Evolutionary conservation across 2,797 vertebrate species (phyloP).

Genomic region (Notolepis coatsorum): DNA sequence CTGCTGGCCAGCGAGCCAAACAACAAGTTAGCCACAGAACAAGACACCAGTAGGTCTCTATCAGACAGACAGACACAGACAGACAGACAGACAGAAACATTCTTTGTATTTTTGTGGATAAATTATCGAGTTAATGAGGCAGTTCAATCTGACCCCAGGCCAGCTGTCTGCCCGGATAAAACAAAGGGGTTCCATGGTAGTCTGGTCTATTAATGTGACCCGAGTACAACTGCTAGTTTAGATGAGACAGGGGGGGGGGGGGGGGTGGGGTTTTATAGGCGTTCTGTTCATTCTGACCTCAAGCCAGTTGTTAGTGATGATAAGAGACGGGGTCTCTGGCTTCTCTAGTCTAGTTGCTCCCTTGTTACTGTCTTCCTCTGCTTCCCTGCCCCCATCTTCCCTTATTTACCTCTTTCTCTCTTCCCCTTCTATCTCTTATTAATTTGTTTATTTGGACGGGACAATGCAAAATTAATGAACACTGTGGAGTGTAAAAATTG

Average conservation of each 20-base stretch:
- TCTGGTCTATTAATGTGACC: no score
- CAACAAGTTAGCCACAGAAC: no score
- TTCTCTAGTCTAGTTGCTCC: background rate
- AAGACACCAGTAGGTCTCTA: no score
- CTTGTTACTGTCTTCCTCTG: background rate
- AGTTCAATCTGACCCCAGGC: constrained; percentile 23
- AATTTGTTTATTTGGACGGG: no score
- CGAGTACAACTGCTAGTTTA: background rate
- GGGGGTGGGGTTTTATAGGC: background rate
- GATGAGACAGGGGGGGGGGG: background rate
- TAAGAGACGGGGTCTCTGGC: constrained; percentile 19
- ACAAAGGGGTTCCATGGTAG: background rate
- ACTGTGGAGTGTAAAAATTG: no score
- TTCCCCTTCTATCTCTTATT: background rate
- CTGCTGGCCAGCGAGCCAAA: no score
- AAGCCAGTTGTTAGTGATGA: constrained; percentile 34
- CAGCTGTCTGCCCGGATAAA: constrained; percentile 11
- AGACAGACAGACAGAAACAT: no score
- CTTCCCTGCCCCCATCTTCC: background rate
- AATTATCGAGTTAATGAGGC: constrained; percentile 46
- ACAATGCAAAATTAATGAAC: no score
- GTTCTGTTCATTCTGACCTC: constrained; percentile 23
- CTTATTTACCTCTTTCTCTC: background rate
- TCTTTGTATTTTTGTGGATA: constrained; percentile 12
- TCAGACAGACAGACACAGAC: no score